Conservation (phyloP, 2,113 vertebrate species). For the Platysternon megacephalum region DNA sequence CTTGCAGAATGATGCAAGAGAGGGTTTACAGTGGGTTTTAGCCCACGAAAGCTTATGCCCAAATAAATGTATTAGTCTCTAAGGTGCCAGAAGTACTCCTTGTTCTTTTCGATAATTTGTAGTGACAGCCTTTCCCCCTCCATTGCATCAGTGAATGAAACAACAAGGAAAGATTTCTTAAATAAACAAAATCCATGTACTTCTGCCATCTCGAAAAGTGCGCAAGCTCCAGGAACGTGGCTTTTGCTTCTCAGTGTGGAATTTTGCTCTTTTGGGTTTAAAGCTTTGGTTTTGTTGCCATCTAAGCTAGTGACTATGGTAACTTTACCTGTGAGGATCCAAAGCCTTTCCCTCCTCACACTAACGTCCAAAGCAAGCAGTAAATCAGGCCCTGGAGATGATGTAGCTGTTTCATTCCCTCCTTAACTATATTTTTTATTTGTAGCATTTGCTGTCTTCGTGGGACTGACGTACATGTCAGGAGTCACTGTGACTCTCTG, state of each 20-base stretch:
- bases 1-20: neutral
- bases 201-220: neutral
- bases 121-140: neutral
- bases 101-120: neutral
- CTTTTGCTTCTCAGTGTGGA: neutral
- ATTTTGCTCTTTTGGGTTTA: neutral
- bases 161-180: neutral
- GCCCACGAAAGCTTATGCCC: no score
- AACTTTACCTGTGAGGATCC: neutral
- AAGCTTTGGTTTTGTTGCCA: neutral
- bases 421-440: conserved; percentile 55
- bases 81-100: no score
- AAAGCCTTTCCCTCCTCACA: conserved; percentile 34
- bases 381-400: conserved; percentile 46
- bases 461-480: conserved; percentile 47
- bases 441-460: conserved; percentile 39
- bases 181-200: neutral
- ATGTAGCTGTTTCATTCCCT: conserved; percentile 27
- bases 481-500: conserved; percentile 26
- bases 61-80: no score
- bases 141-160: neutral
- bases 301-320: neutral
- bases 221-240: neutral
- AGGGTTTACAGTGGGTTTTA: neutral
- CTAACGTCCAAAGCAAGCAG: conserved; percentile 34